Conservation (phyloP, 2,113 vertebrate species). For the Chitala chitala region DNA sequence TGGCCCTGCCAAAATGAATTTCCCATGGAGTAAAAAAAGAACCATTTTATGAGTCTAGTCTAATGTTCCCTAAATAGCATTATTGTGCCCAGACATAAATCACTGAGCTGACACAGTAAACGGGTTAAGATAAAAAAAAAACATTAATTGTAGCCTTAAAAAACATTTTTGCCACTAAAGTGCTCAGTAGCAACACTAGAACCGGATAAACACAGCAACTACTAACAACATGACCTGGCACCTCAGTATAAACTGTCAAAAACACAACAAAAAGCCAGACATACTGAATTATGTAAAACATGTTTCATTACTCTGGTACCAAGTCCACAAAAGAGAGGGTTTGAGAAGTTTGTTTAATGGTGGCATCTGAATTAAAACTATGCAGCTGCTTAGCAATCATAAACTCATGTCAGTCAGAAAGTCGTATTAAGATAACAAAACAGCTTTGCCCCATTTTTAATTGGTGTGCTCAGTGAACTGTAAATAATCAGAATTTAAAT, state of each 20-base stretch:
- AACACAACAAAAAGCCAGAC: background rate
- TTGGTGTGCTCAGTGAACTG: slow-evolving; percentile 54
- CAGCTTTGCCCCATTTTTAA: slow-evolving; percentile 46
- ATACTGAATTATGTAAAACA: slow-evolving; percentile 1
- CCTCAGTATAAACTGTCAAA: background rate
- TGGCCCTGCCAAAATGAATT: slow-evolving; percentile 60
- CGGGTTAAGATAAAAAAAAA: background rate
- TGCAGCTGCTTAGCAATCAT: background rate
- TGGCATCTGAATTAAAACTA: background rate
- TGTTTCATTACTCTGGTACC: background rate
- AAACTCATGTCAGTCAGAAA: slow-evolving; percentile 20
- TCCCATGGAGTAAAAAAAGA: slow-evolving; percentile 45
- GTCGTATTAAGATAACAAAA: slow-evolving; percentile 42
- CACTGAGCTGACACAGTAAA: background rate
- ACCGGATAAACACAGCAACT: too few species aligned
- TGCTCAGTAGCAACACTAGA: background rate
- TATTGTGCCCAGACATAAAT: slow-evolving; percentile 4
- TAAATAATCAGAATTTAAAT: slow-evolving; percentile 54
- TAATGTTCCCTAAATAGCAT: slow-evolving; percentile 45
- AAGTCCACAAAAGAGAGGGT: background rate
- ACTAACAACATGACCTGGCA: background rate
- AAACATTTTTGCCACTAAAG: background rate
- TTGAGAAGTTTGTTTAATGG: background rate
- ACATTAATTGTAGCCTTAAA: background rate
- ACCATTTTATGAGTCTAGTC: slow-evolving; percentile 54